Percentiles rank a stretch among this genome's conserved stretches.
Evolutionary conservation across 2,113 vertebrate species (phyloP).

Genomic region (Lepus timidus): DNA sequence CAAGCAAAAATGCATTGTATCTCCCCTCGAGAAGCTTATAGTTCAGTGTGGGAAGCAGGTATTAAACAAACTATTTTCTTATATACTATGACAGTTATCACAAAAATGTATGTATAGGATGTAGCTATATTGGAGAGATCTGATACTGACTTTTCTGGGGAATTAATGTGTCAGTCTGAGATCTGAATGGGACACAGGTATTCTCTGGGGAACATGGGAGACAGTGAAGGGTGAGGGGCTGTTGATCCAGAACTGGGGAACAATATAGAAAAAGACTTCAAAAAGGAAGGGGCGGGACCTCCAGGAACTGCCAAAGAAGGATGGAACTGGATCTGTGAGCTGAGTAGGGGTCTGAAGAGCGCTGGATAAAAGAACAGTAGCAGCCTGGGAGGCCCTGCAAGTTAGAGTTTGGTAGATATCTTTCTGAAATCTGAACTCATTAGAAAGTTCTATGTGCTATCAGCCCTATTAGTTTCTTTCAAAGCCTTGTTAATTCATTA

Average conservation of each 20-base stretch:
- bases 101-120: not conserved
- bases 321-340: not conserved
- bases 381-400: not conserved
- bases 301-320: not conserved
- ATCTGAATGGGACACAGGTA: not conserved
- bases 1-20: not conserved
- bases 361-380: not conserved
- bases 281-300: not conserved
- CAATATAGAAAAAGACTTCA: not conserved
- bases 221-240: not conserved
- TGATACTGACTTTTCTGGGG: not conserved
- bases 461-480: not conserved
- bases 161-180: not conserved
- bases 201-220: not conserved
- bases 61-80: not conserved
- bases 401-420: not conserved
- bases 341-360: rapidly evolving
- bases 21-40: not conserved
- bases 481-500: not conserved
- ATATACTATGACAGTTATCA: not conserved
- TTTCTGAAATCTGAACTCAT: not conserved
- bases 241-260: not conserved
- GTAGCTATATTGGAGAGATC: not conserved
- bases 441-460: not conserved
- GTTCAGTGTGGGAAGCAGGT: not conserved